These are phyloP conservation scores for Bombus superbus DNA, from an alignment of 1,140 invertebrate genomes.

Conservation along the genomic window DNA sequence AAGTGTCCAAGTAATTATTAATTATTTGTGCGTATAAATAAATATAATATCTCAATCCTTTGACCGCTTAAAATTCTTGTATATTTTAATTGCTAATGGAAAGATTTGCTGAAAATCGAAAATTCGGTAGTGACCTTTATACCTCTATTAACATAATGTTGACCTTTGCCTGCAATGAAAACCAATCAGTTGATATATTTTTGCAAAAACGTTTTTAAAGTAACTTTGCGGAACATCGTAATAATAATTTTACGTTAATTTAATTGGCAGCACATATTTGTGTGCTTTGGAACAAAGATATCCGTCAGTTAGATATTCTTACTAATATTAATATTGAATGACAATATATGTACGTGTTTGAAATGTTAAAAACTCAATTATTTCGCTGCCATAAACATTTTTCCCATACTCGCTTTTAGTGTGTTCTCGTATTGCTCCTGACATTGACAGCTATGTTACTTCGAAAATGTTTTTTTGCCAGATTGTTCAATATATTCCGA, in stretches of 20 bases:
- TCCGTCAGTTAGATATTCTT: background rate
- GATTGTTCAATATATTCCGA: constrained; percentile 17
- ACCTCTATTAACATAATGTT: constrained; percentile 21
- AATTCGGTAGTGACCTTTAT: constrained; percentile 21
- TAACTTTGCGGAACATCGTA: background rate
- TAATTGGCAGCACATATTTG: background rate
- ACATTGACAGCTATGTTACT: constrained; percentile 34
- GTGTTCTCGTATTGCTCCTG: background rate
- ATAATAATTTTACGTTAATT: constrained; percentile 13
- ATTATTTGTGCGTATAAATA: background rate
- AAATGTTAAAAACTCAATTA: background rate
- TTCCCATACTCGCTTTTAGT: background rate
- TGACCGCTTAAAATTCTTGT: background rate
- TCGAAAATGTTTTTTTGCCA: constrained; percentile 42
- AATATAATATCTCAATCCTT: background rate
- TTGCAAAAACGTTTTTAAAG: constrained; percentile 1
- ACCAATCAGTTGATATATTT: constrained; percentile 18
- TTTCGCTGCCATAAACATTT: background rate
- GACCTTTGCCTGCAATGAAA: constrained; percentile 29
- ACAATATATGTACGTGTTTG: background rate
- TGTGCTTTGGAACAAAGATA: background rate
- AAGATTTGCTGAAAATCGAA: background rate
- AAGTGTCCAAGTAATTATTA: background rate
- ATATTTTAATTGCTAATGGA: background rate
- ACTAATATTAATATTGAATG: constrained; percentile 15